phyloP scores from a whole-genome alignment of 2,113 vertebrate genomes.

The Antechinus stuartii region DNA sequence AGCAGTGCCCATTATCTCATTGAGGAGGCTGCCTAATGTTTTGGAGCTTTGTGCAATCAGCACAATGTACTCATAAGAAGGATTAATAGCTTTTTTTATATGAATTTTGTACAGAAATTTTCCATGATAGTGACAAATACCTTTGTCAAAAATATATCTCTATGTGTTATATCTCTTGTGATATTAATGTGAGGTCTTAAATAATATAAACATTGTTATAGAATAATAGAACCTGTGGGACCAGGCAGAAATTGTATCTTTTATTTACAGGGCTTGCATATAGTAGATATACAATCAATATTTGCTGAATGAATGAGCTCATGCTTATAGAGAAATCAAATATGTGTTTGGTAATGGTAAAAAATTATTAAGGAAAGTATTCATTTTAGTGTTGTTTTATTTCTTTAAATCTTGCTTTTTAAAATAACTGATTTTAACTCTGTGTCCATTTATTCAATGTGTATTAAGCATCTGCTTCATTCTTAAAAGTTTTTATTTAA shows the following conservation, averaged over 20 bases:
- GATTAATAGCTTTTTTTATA: background rate
- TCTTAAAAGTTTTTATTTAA: background rate
- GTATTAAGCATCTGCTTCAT: background rate
- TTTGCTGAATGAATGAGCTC: background rate
- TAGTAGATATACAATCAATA: background rate
- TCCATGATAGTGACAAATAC: background rate
- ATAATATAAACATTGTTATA: background rate
- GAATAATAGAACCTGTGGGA: background rate
- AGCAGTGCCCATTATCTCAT: background rate
- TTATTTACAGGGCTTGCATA: background rate
- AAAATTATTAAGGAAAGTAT: background rate
- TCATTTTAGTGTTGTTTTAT: background rate
- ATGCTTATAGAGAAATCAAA: background rate
- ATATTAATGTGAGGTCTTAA: background rate
- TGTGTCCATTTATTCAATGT: background rate
- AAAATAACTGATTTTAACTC: background rate
- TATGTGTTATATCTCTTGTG: background rate
- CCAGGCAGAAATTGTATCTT: background rate
- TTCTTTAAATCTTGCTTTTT: background rate
- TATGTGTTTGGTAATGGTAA: background rate
- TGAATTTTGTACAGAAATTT: background rate
- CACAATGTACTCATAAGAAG: background rate
- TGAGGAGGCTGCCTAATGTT: background rate
- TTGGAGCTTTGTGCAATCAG: background rate
- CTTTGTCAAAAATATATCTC: background rate